Base-by-base conservation (phyloP, 2,797 vertebrate species). In the Centropyge bicolor region DNA sequence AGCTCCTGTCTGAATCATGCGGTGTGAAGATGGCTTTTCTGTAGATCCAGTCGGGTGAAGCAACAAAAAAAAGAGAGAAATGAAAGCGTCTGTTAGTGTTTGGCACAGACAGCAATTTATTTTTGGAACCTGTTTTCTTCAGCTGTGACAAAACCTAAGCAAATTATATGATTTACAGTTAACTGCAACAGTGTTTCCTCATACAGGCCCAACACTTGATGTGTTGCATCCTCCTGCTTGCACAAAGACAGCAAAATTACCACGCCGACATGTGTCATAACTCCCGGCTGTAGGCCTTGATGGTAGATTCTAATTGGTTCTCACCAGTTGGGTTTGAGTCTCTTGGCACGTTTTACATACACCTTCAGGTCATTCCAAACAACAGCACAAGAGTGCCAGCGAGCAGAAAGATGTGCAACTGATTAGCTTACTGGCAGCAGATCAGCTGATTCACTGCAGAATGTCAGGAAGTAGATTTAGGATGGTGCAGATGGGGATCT, bases 321-420 rank as follows among this genome's bases (percentile, higher is more conserved):
- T 64, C 27, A 24, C 17, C 57, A 63, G 63, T 41, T 74, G 38
- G 19, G 52, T 57, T 72, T 52, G n/a, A 66, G 43, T 78, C 62
- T 59, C 35, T 71, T 51, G 20, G 73, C 45, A 35, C 79, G 74
- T 83, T 89, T 89, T 86, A 73, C 73, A 80, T 79, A 54, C 41
- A 84, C 76, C 87, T 89, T 80, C 75, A 78, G 72, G 75, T 76
- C 36, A 80, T 76, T 81, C 8, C 20, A 69, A 71, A 80, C 64
- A 89, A 31, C 68, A 64, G 57, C 27, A 55, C 19, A 63, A 74
- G 66, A 57, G 38, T 63, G 41, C 20, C 31, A 55, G 41, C 36
- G 61, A 16, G 27, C 20, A n/a, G 51, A 12, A 54, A 55, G 52
- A 80, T 84, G 75, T 77, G 57, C 51, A 79, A 60, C 27, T 38